Evolutionary conservation across 2,888 invertebrate species (phyloP).

Genomic region (Fragum sueziense): DNA sequence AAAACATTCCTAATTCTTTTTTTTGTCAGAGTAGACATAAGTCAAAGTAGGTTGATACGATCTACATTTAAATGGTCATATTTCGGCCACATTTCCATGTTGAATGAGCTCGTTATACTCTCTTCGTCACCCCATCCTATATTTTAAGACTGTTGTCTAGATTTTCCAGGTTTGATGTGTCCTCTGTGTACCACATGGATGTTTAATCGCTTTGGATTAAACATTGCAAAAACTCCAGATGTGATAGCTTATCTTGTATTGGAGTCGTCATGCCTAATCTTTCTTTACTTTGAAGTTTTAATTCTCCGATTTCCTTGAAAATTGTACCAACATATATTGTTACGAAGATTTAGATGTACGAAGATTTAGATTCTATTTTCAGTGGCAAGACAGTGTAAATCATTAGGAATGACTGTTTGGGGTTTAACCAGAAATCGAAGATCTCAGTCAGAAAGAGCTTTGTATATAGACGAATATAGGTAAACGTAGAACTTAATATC

Average conservation of each 20-base stretch:
- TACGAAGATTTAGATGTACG: background rate
- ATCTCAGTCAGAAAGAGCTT: constrained; percentile 37
- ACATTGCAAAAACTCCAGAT: background rate
- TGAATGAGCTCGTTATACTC: no score
- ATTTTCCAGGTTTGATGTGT: no score
- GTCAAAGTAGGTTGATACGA: no score
- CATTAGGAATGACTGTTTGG: constrained; percentile 83
- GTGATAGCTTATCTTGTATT: background rate
- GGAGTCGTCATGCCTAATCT: background rate
- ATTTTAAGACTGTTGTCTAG: no score
- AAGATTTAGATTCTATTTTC: constrained; percentile 53
- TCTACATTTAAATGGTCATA: no score
- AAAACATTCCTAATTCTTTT: no score
- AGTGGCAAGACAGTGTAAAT: constrained; percentile 83
- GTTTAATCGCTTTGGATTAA: background rate
- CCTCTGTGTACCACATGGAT: background rate
- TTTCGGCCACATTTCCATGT: no score
- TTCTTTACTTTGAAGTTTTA: background rate
- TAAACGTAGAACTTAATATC: no score
- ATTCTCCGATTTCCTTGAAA: background rate
- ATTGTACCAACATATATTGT: background rate
- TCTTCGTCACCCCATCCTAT: no score
- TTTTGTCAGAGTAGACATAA: no score
- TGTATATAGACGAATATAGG: constrained; percentile 57
- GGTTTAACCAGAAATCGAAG: constrained; percentile 75